A percentile compares a stretch with the other conserved stretches of the same genome.
These are phyloP conservation scores for Anas bernieri DNA, from an alignment of 2,797 vertebrate genomes.

Conservation along the genomic window DNA sequence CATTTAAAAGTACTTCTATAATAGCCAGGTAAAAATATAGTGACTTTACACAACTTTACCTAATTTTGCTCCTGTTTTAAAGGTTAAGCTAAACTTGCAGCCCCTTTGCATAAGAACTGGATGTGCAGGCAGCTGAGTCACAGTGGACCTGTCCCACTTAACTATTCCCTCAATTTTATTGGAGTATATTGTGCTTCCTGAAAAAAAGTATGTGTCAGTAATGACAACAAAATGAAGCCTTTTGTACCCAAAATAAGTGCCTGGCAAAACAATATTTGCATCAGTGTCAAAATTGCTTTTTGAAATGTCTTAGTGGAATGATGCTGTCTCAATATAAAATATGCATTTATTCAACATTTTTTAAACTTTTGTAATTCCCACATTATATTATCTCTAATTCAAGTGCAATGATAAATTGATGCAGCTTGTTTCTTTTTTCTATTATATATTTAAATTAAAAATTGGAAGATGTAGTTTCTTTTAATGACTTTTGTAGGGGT, in stretches of 20 bases:
- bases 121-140: constrained; percentile 32
- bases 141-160: constrained; percentile 34
- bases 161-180: constrained; percentile 40
- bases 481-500: constrained; percentile 80
- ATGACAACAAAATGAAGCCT: constrained; percentile 51
- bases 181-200: not conserved
- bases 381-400: constrained; percentile 62
- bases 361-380: constrained; percentile 53
- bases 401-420: constrained; percentile 62
- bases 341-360: constrained; percentile 66
- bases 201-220: constrained; percentile 23
- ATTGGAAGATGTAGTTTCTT: constrained; percentile 75
- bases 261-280: constrained; percentile 47
- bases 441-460: constrained; percentile 81
- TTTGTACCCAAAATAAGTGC: constrained; percentile 33
- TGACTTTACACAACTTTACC: constrained; percentile 73
- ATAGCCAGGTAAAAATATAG: constrained; percentile 71
- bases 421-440: constrained; percentile 75
- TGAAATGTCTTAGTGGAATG: constrained; percentile 22
- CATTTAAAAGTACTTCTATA: constrained; percentile 76
- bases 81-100: constrained; percentile 51
- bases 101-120: not conserved
- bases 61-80: constrained; percentile 65
- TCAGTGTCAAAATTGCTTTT: constrained; percentile 40
- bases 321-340: constrained; percentile 41